Evolutionary conservation across 2,888 invertebrate genomes (phyloP), one percentile per base, ranked within the genome.

Genomic region (Microctonus aethiopoides): DNA sequence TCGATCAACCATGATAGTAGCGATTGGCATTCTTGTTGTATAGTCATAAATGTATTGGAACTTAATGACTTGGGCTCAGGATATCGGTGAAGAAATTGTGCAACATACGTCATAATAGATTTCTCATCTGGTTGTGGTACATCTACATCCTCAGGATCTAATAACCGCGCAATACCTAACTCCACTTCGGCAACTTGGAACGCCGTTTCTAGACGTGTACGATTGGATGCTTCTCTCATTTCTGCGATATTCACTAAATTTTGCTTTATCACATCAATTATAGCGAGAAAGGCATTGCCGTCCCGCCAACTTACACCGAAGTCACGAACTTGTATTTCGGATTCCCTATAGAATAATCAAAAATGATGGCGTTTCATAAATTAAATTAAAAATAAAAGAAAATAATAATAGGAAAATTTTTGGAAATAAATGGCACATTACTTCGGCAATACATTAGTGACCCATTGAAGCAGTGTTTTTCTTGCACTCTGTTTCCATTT

Each of bases 21-120:
- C 77, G 92, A 91, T 81, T 93, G 92, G 87, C 94, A 94, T 86
- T 95, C 94, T 80, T 92, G 91, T 85, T 96, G 95, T 71, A 94
- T 90, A 76, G 93, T 91, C 76, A 93, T 92, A 77, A 94, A 91
- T 70, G 93, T 92, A 83, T 92, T 92, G 22, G 91, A 90, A 74
- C 91, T 91, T 72, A 91, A 91, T 76, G 92, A 92, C 88, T 92
- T 94, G 63, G 95, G 94, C 89, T 95, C 95, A 59, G 95, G 95
- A 88, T 95, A 95, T 88, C 97, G 96, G 87, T 98, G 97, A 83
- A 98, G 89, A 88, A 98, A 98, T 89, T 98, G 98, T 51, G 98
- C 97, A 74, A 98, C 97, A 87, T 98, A 98, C 34, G 98, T 98
- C 98, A 98, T 98, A 80, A 98, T 96, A 74, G 97, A 97, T 87